Evolutionary conservation across 1,140 invertebrate genomes (phyloP).

Genomic region (Microplitis demolitor): DNA sequence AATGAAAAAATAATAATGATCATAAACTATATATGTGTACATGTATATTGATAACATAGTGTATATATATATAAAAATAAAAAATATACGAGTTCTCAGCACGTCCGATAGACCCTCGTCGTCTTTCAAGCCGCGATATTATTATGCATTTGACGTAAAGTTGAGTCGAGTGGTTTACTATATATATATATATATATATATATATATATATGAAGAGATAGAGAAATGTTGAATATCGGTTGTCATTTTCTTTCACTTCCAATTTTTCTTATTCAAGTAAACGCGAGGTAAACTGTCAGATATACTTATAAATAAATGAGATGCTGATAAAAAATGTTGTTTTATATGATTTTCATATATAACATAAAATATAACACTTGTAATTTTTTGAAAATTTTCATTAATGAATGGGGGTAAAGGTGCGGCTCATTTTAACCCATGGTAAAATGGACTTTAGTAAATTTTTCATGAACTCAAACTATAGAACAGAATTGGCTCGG

Average conservation of each 20-base stretch:
- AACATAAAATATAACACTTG: neutral
- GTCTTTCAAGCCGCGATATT: conserved; percentile 17
- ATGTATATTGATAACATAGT: neutral
- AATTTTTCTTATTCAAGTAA: neutral
- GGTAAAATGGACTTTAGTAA: too few species aligned
- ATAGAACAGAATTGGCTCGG: too few species aligned
- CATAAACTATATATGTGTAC: neutral
- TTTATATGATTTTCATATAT: neutral
- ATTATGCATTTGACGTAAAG: conserved; percentile 33
- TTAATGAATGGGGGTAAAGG: too few species aligned
- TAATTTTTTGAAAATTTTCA: too few species aligned
- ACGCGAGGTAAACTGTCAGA: neutral
- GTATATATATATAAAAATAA: neutral
- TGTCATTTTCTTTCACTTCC: neutral
- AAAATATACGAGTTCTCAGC: conserved; percentile 13
- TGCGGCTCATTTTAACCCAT: too few species aligned
- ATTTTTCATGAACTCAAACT: too few species aligned
- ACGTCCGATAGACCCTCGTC: conserved; percentile 19
- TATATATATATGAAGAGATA: neutral
- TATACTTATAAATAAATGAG: neutral
- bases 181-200: neutral
- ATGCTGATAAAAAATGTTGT: neutral
- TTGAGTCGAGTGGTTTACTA: conserved; percentile 20
- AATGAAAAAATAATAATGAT: too few species aligned
- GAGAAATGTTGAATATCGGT: conserved; percentile 15